phyloP scores from a whole-genome alignment of 2,113 vertebrate species.

The Cinclus mexicanus region DNA sequence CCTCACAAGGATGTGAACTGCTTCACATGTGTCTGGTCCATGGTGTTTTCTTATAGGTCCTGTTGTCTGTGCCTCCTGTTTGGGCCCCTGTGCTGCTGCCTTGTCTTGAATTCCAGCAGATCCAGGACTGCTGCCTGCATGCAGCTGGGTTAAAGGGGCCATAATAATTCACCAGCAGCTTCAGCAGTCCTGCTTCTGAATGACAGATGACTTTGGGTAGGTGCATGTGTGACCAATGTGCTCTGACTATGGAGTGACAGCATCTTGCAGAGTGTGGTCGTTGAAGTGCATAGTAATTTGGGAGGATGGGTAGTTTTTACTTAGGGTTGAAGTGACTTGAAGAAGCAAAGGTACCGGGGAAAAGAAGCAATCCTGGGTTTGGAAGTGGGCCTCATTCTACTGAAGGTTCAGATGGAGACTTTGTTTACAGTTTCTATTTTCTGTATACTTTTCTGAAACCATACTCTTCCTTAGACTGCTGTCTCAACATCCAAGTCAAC shows the following conservation, averaged over 20 bases:
- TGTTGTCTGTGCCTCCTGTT: neutral
- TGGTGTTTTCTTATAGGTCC: neutral
- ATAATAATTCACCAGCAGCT: neutral
- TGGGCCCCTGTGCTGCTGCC: neutral
- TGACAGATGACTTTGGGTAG: neutral
- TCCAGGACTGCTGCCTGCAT: neutral
- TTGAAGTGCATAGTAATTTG: neutral
- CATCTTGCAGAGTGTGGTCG: neutral
- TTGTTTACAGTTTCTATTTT: neutral
- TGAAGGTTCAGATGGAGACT: neutral
- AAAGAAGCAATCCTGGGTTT: neutral
- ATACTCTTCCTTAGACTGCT: neutral
- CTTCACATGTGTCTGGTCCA: fast-evolving
- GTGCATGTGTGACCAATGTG: neutral
- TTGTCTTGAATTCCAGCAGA: neutral
- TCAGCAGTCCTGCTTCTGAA: neutral
- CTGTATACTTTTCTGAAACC: neutral
- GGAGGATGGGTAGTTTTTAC: neutral
- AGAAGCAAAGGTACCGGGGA: neutral
- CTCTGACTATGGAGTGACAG: neutral
- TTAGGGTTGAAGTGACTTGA: neutral
- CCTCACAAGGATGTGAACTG: neutral
- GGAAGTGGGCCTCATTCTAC: neutral
- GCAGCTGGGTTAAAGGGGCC: neutral
- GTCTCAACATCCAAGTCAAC: neutral